Percentiles rank a stretch among this genome's conserved stretches.
These are phyloP conservation scores for Branchellion lobata DNA, from an alignment of 2,888 invertebrate species.

Conservation along the genomic window DNA sequence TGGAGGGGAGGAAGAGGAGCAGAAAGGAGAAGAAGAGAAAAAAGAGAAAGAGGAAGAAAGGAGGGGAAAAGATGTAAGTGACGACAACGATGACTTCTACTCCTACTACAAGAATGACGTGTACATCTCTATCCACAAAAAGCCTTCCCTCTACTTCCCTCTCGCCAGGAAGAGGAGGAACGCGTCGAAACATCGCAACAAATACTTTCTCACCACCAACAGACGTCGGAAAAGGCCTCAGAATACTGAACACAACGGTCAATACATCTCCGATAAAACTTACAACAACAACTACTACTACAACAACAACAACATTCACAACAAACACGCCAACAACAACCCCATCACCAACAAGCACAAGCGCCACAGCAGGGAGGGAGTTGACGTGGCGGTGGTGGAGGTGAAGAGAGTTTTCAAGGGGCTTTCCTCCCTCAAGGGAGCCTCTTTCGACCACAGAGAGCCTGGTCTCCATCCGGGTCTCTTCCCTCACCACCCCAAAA, in stretches of 20 bases:
- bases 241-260: background rate
- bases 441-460: background rate
- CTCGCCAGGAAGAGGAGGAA: background rate
- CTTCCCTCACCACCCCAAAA: constrained; percentile 1
- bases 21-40: background rate
- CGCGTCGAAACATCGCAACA: background rate
- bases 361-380: background rate
- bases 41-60: background rate
- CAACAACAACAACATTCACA: background rate
- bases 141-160: background rate
- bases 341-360: background rate
- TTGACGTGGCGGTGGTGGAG: constrained; percentile 20
- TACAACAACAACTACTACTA: background rate
- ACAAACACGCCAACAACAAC: background rate
- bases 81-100: background rate
- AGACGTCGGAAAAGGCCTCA: no score
- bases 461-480: background rate
- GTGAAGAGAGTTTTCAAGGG: constrained; percentile 30
- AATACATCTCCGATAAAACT: no score
- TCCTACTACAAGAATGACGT: constrained; percentile 1
- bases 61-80: background rate
- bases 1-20: background rate
- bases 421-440: background rate
- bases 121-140: background rate
- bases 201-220: background rate